phyloP scores from a whole-genome alignment of 1,140 invertebrate species.

The Pachypsylla venusta region DNA sequence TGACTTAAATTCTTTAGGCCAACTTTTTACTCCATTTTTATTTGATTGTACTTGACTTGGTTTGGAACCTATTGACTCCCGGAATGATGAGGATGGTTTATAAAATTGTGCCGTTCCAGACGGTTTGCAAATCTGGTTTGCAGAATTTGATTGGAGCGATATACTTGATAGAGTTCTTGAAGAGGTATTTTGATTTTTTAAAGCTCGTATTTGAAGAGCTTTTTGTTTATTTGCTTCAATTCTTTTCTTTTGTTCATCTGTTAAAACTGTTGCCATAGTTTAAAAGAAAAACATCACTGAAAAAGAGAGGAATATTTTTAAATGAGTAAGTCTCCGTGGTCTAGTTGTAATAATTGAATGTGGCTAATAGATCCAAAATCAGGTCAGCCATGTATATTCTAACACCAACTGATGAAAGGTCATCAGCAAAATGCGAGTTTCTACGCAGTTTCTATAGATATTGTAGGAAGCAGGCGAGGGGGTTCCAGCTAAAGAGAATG shows the following conservation, averaged over 20 bases:
- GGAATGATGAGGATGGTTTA: not conserved
- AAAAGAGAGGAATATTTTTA: too few species aligned
- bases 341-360: too few species aligned
- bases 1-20: not conserved
- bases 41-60: not conserved
- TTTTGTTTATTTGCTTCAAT: slow-evolving; percentile 24
- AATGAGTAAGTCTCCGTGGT: too few species aligned
- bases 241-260: slow-evolving; percentile 23
- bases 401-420: too few species aligned
- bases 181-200: slow-evolving; percentile 15
- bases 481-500: too few species aligned
- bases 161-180: not conserved
- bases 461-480: too few species aligned
- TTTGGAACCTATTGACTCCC: not conserved
- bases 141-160: not conserved
- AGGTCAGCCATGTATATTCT: too few species aligned
- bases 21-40: not conserved
- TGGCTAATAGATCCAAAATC: too few species aligned
- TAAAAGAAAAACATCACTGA: slow-evolving; percentile 50
- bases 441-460: too few species aligned
- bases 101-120: not conserved
- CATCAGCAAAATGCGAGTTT: too few species aligned
- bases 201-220: slow-evolving; percentile 23
- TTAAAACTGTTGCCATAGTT: slow-evolving; percentile 21
- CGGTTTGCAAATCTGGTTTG: not conserved